Evolutionary conservation across 2,113 vertebrate species (phyloP).

Genomic region (Podilymbus podiceps): DNA sequence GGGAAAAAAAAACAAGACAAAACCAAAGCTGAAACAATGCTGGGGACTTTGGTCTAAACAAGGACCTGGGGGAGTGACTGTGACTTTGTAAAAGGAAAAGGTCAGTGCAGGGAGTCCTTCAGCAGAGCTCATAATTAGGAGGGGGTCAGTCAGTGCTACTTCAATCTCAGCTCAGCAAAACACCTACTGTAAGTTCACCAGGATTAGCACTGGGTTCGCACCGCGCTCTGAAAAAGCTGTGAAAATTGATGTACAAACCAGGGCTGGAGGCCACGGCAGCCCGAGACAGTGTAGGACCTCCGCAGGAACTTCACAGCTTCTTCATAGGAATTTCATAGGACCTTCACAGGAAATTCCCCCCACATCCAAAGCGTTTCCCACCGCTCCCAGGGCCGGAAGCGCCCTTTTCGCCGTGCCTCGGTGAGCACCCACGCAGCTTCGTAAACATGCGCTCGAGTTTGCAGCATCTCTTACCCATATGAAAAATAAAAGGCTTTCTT

Average conservation of each 20-base stretch:
- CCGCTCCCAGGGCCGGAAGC: background rate
- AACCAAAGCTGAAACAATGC: background rate
- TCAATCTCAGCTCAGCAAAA: background rate
- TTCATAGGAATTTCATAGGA: background rate
- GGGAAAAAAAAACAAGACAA: background rate
- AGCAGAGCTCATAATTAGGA: background rate
- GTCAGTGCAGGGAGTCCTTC: background rate
- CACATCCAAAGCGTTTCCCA: background rate
- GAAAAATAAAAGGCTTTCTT: background rate
- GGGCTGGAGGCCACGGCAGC: background rate
- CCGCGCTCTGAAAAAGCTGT: background rate
- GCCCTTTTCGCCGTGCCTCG: rapidly evolving
- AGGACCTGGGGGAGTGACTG: background rate
- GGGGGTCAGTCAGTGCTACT: background rate
- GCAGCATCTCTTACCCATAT: rapidly evolving
- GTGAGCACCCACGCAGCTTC: background rate
- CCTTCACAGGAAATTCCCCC: background rate
- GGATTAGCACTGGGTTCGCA: background rate
- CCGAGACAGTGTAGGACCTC: background rate
- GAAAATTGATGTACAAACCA: background rate
- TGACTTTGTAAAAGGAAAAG: background rate
- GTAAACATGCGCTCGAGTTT: rapidly evolving
- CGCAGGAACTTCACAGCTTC: background rate
- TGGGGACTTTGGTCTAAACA: background rate
- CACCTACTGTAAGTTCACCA: background rate